Conservation (phyloP, 2,888 invertebrate genomes). For the Lasiommata megera region DNA sequence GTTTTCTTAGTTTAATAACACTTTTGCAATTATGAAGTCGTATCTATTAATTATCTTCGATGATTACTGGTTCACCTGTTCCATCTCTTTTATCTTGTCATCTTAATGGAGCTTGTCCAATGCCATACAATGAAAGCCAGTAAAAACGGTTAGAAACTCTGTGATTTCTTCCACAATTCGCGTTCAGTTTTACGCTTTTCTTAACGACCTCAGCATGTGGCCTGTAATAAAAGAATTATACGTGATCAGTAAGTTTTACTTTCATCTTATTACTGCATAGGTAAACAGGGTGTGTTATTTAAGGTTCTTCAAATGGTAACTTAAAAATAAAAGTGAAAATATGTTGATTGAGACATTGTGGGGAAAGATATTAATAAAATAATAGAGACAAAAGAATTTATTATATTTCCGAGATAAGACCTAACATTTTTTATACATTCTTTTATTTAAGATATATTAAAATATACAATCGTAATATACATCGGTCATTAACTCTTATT, state of each 20-base stretch:
- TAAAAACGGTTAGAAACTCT: conserved; percentile 35
- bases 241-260: conserved; percentile 42
- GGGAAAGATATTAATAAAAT: too few relatives aligned
- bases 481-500: too few relatives aligned
- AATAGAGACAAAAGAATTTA: too few relatives aligned
- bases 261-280: conserved; percentile 26
- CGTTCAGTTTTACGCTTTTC: conserved; percentile 34
- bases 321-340: background rate
- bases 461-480: too few relatives aligned
- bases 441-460: too few relatives aligned
- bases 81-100: conserved; percentile 1
- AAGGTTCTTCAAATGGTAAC: background rate
- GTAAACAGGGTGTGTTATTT: conserved; percentile 1
- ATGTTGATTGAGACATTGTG: too few relatives aligned
- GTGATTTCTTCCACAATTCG: conserved; percentile 38
- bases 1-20: background rate
- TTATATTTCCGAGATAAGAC: too few relatives aligned
- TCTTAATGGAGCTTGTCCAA: conserved; percentile 23
- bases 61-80: conserved; percentile 3
- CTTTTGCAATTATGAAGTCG: background rate
- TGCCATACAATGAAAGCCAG: conserved; percentile 24
- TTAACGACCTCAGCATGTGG: conserved; percentile 38
- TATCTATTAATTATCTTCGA: background rate
- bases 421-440: too few relatives aligned
- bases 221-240: conserved; percentile 50